These are phyloP conservation scores for Syngnathus floridae DNA, from an alignment of 2,113 vertebrate genomes.

Conservation along the genomic window DNA sequence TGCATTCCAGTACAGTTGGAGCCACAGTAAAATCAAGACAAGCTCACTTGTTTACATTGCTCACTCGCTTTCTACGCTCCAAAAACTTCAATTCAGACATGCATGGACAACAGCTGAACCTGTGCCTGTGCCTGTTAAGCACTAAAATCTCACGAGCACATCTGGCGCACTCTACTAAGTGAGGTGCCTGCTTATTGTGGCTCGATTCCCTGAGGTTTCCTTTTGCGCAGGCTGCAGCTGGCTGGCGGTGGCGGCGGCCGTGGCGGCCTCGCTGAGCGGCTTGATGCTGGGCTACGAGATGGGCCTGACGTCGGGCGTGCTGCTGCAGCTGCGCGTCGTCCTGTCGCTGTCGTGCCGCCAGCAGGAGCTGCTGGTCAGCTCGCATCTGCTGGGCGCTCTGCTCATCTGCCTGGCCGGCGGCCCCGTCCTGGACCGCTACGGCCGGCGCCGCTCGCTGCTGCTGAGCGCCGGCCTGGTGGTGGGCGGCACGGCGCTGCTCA, in stretches of 20 bases:
- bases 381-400: conserved; percentile 84
- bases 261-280: conserved; percentile 82
- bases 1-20: no score
- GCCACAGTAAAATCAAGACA: no score
- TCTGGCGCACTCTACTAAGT: no score
- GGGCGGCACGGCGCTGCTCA: conserved; percentile 73
- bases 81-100: no score
- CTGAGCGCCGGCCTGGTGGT: conserved; percentile 77
- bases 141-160: not conserved
- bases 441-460: conserved; percentile 82
- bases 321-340: conserved; percentile 81
- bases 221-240: conserved; percentile 72
- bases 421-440: conserved; percentile 83
- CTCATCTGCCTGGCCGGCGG: conserved; percentile 82
- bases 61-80: no score
- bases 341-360: conserved; percentile 80
- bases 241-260: conserved; percentile 77
- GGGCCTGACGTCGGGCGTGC: conserved; percentile 87
- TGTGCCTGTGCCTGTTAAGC: not conserved
- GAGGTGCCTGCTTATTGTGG: no score
- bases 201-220: no score
- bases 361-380: conserved; percentile 87
- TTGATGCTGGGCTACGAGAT: conserved; percentile 91
- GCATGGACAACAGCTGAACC: not conserved
- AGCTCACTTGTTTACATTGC: no score